These are phyloP conservation scores for Pachymerium ferrugineum DNA, from an alignment of 2,888 invertebrate genomes.

Conservation along the genomic window DNA sequence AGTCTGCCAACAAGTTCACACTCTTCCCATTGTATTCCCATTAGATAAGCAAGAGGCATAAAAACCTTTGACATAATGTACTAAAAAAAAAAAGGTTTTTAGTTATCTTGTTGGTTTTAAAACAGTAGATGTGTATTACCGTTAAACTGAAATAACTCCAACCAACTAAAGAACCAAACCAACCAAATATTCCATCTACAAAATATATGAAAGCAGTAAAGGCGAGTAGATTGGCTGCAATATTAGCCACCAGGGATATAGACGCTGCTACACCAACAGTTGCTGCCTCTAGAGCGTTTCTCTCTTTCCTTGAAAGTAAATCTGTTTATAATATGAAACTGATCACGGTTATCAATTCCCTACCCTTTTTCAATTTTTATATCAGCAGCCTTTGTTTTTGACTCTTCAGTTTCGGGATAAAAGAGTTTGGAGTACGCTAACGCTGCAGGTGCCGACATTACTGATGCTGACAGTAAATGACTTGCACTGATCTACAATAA, in stretches of 20 bases:
- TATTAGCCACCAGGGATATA: slow-evolving; percentile 72
- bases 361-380: slow-evolving; percentile 67
- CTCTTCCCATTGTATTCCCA: slow-evolving; percentile 64
- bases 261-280: slow-evolving; percentile 80
- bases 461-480: slow-evolving; percentile 83
- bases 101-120: not conserved
- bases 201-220: slow-evolving; percentile 84
- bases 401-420: slow-evolving; percentile 82
- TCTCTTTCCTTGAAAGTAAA: slow-evolving; percentile 61
- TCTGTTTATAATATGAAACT: not conserved
- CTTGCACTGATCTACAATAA: slow-evolving; percentile 57
- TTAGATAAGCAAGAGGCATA: slow-evolving; percentile 80
- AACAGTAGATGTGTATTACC: not conserved
- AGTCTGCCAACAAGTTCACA: slow-evolving; percentile 72
- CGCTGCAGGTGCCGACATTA: slow-evolving; percentile 95
- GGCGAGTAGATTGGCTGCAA: slow-evolving; percentile 85
- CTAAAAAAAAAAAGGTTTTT: slow-evolving; percentile 47
- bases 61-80: slow-evolving; percentile 79
- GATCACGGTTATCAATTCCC: too few relatives aligned
- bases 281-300: slow-evolving; percentile 83
- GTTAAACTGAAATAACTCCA: slow-evolving; percentile 40
- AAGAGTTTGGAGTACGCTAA: slow-evolving; percentile 83
- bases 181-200: slow-evolving; percentile 70
- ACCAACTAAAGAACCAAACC: slow-evolving; percentile 75
- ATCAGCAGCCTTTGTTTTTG: slow-evolving; percentile 68